phyloP scores from a whole-genome alignment of 2,888 invertebrate species.

The Lypha dubia region DNA sequence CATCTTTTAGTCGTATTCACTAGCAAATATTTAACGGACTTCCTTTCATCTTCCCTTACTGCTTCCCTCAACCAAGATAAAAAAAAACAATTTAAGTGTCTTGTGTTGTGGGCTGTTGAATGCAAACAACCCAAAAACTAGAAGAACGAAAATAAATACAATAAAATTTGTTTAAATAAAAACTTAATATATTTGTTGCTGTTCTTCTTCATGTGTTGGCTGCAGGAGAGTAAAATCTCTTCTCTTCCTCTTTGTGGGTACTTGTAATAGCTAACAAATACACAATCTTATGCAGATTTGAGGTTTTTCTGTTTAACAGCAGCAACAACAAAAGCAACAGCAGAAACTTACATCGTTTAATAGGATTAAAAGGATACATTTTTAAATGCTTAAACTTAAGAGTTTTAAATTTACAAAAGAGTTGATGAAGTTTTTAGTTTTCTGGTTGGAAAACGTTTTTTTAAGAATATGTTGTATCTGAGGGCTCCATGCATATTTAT shows the following conservation, averaged over 20 bases:
- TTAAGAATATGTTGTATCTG: background rate
- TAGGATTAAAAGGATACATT: conserved; percentile 41
- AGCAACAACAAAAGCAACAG: conserved; percentile 20
- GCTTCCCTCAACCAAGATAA: background rate
- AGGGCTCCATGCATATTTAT: too few relatives aligned
- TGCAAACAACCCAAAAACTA: conserved; percentile 23
- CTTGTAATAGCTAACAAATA: background rate
- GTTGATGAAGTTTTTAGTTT: too few relatives aligned
- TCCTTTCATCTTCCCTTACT: background rate
- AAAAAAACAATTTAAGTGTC: conserved; percentile 30
- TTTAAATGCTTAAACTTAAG: background rate
- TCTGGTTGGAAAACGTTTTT: too few relatives aligned
- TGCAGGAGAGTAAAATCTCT: background rate
- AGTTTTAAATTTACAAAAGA: background rate
- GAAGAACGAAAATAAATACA: conserved; percentile 45
- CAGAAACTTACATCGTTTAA: conserved; percentile 32
- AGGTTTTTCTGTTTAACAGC: conserved; percentile 43
- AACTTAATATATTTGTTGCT: conserved; percentile 42
- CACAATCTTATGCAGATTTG: conserved; percentile 51
- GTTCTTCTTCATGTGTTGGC: conserved; percentile 2
- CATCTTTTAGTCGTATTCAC: background rate
- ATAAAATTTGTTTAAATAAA: conserved; percentile 59
- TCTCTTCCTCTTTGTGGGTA: background rate
- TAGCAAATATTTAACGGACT: conserved; percentile 11
- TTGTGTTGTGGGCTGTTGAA: conserved; percentile 26